phyloP scores from a whole-genome alignment of 2,888 invertebrate species.

The Pogonocherus hispidulus region DNA sequence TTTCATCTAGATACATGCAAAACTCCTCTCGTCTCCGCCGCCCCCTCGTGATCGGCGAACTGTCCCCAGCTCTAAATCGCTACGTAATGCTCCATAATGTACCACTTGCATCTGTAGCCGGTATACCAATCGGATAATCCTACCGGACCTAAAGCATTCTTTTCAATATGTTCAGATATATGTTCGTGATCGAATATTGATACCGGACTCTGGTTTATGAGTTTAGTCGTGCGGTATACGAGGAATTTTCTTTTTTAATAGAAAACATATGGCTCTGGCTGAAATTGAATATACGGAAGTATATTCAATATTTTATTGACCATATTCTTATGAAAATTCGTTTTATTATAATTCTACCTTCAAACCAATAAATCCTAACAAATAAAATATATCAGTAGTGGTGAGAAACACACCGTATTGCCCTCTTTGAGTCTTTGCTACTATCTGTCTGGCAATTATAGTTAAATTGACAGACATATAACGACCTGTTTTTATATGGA shows the following conservation, averaged over 20 bases:
- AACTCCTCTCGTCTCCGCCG: constrained; percentile 59
- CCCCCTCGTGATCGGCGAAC: constrained; percentile 39
- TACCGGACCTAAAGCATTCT: constrained; percentile 36
- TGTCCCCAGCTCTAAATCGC: constrained; percentile 45
- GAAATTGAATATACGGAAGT: neutral
- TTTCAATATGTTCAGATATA: constrained; percentile 44
- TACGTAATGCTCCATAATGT: constrained; percentile 43
- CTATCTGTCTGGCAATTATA: no score
- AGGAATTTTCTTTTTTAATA: constrained; percentile 9
- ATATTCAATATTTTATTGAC: neutral
- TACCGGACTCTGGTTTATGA: constrained; percentile 27
- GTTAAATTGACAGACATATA: no score
- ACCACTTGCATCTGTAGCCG: constrained; percentile 46
- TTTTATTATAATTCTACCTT: no score
- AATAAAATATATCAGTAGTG: no score
- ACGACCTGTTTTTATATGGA: no score
- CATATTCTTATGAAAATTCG: no score
- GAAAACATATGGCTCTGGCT: neutral
- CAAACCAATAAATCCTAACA: no score
- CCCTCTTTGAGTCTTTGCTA: no score
- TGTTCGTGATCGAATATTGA: constrained; percentile 21
- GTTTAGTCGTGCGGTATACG: constrained; percentile 20
- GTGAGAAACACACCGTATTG: no score
- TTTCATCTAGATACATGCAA: constrained; percentile 65
- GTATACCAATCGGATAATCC: constrained; percentile 43